A percentile compares a stretch with the other conserved stretches of the same genome.
Conservation (phyloP, 2,888 invertebrate species). For the Cloeon dipterum region DNA sequence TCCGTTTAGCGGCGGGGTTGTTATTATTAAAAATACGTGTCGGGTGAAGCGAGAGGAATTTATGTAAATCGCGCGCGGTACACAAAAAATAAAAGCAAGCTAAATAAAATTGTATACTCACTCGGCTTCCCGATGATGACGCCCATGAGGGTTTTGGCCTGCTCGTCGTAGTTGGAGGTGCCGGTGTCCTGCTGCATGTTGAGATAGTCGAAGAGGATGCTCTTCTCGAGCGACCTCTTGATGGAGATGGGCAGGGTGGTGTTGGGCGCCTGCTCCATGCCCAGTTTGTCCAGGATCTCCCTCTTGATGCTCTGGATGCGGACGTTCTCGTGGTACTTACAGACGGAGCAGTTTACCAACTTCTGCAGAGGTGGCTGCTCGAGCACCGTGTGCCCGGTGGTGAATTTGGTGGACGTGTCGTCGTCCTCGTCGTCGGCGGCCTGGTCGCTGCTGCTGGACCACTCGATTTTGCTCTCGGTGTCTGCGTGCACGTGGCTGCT, state of each 20-base stretch:
- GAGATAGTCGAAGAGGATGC: constrained; percentile 22
- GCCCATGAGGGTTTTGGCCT: constrained; percentile 40
- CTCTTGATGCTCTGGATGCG: constrained; percentile 31
- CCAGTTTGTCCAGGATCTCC: constrained; percentile 31
- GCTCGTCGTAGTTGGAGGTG: constrained; percentile 28
- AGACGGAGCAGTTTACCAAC: constrained; percentile 20
- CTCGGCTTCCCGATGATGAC: constrained; percentile 37
- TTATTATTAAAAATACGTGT: too few species aligned
- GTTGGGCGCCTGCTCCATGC: constrained; percentile 33
- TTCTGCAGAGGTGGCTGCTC: background rate
- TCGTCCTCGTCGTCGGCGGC: too few species aligned
- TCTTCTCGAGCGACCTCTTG: constrained; percentile 22
- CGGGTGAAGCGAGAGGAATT: too few species aligned
- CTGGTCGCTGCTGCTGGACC: too few species aligned
- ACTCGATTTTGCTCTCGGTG: too few species aligned
- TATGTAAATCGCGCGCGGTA: too few species aligned
- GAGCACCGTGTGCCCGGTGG: too few species aligned
- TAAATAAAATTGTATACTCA: too few species aligned
- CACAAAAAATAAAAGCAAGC: too few species aligned
- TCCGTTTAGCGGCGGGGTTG: too few species aligned
- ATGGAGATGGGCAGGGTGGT: constrained; percentile 31
- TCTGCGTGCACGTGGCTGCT: too few species aligned
- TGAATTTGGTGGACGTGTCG: too few species aligned
- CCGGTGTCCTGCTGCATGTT: constrained; percentile 23
- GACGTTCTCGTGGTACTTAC: constrained; percentile 28